These are phyloP conservation scores for Otis tarda DNA, from an alignment of 2,113 vertebrate genomes.

Conservation along the genomic window DNA sequence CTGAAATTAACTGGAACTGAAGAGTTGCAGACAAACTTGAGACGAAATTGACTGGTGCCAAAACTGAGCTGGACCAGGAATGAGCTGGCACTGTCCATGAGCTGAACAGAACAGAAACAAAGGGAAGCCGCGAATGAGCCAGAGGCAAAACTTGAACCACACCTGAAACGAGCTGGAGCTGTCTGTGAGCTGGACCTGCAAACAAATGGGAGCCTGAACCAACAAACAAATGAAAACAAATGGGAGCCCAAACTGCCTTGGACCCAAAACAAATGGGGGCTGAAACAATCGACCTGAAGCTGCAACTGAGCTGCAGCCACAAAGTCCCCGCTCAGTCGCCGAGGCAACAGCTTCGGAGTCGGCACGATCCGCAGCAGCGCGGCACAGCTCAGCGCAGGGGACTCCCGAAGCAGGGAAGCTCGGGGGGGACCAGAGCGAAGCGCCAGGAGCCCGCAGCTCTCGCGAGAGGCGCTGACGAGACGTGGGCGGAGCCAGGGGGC, in stretches of 20 bases:
- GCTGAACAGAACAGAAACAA: background rate
- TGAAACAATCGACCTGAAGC: background rate
- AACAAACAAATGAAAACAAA: background rate
- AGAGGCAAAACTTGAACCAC: background rate
- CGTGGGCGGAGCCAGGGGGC: too few species aligned
- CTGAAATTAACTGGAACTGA: background rate
- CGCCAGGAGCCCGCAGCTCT: too few species aligned
- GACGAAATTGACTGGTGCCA: too few species aligned
- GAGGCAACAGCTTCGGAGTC: too few species aligned
- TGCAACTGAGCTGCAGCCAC: background rate
- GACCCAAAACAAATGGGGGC: background rate
- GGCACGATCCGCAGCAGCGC: too few species aligned
- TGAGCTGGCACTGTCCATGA: accelerated
- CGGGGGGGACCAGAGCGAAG: too few species aligned
- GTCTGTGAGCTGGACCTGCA: background rate
- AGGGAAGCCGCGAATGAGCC: background rate
- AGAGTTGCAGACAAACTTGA: too few species aligned
- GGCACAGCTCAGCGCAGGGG: too few species aligned
- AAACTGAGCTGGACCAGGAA: too few species aligned
- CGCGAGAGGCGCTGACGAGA: too few species aligned
- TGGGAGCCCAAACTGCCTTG: background rate
- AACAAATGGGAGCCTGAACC: background rate
- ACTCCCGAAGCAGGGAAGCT: too few species aligned
- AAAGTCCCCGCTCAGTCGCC: too few species aligned
- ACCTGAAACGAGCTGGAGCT: background rate